Evolutionary conservation across 2,888 invertebrate species (phyloP).

Genomic region (Chesias legatella): DNA sequence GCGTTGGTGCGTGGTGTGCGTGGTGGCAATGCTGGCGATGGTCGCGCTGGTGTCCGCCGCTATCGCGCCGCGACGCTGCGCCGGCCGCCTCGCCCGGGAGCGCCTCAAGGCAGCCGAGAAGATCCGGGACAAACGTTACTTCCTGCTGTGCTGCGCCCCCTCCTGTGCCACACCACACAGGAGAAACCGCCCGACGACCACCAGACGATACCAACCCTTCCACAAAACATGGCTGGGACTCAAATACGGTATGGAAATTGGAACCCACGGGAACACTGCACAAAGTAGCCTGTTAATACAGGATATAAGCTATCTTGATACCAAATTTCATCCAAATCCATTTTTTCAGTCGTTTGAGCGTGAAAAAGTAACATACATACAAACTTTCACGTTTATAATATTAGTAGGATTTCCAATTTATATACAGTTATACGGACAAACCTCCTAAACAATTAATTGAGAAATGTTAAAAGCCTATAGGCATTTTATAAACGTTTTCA

Average conservation of each 20-base stretch:
- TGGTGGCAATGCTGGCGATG: slow-evolving; percentile 38
- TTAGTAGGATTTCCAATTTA: too few relatives aligned
- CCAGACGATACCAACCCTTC: slow-evolving; percentile 63
- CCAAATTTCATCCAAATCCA: too few relatives aligned
- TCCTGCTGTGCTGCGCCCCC: slow-evolving; percentile 59
- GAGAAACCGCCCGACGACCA: slow-evolving; percentile 44
- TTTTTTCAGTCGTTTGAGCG: too few relatives aligned
- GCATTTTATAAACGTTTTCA: background rate
- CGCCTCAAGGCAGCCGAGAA: slow-evolving; percentile 71
- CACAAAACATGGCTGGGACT: slow-evolving; percentile 71
- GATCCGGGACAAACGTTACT: slow-evolving; percentile 68
- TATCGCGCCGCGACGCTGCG: slow-evolving; percentile 55
- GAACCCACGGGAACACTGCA: too few relatives aligned
- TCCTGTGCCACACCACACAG: slow-evolving; percentile 49
- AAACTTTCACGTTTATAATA: too few relatives aligned
- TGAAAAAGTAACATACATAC: too few relatives aligned
- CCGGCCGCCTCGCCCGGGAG: slow-evolving; percentile 65
- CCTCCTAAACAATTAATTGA: background rate
- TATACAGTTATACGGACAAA: too few relatives aligned
- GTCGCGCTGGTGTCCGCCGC: slow-evolving; percentile 29
- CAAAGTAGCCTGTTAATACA: too few relatives aligned
- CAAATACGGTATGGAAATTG: slow-evolving; percentile 66
- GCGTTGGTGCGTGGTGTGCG: slow-evolving; percentile 52
- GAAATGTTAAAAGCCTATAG: slow-evolving; percentile 1
- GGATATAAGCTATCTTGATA: too few relatives aligned